phyloP scores from a whole-genome alignment of 2,797 vertebrate genomes.

The Acipenser transmontanus region DNA sequence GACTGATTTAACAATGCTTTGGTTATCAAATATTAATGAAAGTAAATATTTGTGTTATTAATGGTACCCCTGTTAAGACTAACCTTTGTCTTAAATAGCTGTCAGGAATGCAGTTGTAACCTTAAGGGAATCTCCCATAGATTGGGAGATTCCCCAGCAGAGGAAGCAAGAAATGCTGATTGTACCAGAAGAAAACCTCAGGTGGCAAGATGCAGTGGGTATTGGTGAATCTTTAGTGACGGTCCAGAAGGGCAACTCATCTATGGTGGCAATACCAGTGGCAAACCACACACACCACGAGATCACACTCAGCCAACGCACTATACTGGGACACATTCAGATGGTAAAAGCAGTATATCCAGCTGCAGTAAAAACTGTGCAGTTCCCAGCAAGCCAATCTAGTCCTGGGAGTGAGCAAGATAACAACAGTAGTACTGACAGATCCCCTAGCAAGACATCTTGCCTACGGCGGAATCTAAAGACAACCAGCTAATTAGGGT shows the following conservation, averaged over 20 bases:
- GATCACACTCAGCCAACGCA: constrained; percentile 8
- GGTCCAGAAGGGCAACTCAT: constrained; percentile 14
- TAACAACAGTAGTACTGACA: background rate
- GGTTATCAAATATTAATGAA: too few species aligned
- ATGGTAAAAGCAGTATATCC: constrained; percentile 21
- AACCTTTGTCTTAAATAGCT: too few species aligned
- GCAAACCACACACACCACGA: constrained; percentile 10
- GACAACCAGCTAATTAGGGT: background rate
- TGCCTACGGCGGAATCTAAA: background rate
- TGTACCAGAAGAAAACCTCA: too few species aligned
- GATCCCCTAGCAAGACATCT: too few species aligned
- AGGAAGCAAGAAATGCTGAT: too few species aligned
- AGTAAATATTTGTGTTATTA: too few species aligned
- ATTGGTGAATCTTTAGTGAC: constrained; percentile 5
- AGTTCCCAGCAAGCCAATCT: background rate
- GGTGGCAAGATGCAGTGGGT: background rate
- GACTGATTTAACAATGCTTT: too few species aligned
- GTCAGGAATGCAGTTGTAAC: too few species aligned
- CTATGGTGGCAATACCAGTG: background rate
- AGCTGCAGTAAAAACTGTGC: constrained; percentile 8
- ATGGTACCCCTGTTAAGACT: too few species aligned
- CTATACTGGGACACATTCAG: constrained; percentile 13
- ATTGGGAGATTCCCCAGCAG: too few species aligned
- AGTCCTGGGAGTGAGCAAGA: too few species aligned
- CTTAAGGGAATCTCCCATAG: too few species aligned